Conservation (phyloP, 2,113 vertebrate species). For the Rhabdomys dilectus region DNA sequence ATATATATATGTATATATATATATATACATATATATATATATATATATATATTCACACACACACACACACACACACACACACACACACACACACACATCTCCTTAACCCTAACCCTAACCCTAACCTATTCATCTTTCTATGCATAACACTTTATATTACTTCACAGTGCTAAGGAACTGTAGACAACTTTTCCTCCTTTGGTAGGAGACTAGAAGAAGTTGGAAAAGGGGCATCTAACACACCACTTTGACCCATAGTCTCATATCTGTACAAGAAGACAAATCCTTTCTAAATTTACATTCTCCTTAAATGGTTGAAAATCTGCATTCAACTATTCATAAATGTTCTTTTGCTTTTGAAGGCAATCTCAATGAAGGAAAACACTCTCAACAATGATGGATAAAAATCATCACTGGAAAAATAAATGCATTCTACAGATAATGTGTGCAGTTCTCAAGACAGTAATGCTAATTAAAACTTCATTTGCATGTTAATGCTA, state of each 20-base stretch:
- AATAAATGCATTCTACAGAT: background rate
- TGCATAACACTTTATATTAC: background rate
- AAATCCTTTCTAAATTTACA: conserved; percentile 39
- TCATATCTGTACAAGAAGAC: conserved; percentile 1
- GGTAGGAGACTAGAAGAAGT: background rate
- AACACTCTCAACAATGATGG: background rate
- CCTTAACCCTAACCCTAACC: too few species aligned
- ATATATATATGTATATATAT: too few species aligned
- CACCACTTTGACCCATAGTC: background rate
- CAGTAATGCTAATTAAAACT: conserved; percentile 5
- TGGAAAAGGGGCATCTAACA: background rate
- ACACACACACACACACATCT: too few species aligned
- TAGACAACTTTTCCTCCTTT: background rate
- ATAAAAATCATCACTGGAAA: background rate
- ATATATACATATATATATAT: too few species aligned
- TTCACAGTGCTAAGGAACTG: conserved; percentile 11
- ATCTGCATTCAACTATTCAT: background rate
- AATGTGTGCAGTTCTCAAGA: background rate
- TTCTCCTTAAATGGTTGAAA: background rate
- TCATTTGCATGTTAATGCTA: conserved; percentile 9
- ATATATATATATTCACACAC: too few species aligned
- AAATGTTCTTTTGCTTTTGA: conserved; percentile 16
- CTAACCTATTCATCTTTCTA: background rate
- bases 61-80: too few species aligned
- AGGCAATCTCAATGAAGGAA: background rate